Evolutionary conservation across 2,888 invertebrate species (phyloP).

Genomic region (Fragum fragum): DNA sequence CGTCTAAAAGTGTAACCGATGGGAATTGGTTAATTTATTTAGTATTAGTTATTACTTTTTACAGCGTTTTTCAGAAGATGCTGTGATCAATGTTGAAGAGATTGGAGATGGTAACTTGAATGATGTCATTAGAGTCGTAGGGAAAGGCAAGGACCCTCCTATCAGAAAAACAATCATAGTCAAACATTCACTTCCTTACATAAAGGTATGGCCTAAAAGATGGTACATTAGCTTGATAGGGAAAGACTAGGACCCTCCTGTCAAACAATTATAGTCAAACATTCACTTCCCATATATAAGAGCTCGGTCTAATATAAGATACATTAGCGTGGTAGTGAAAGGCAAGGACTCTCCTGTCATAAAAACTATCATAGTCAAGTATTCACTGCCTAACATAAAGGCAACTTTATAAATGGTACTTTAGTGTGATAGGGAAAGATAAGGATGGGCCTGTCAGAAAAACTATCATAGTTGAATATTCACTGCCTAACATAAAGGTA

Average conservation of each 20-base stretch:
- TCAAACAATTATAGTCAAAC: too few species aligned
- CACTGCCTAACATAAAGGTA: constrained; percentile 78
- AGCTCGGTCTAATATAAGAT: too few species aligned
- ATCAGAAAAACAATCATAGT: constrained; percentile 61
- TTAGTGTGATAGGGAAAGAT: constrained; percentile 48
- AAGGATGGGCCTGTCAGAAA: constrained; percentile 22
- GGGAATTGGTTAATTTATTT: too few species aligned
- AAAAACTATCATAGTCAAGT: constrained; percentile 70
- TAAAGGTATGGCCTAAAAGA: constrained; percentile 75
- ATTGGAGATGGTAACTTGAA: constrained; percentile 77
- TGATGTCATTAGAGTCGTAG: constrained; percentile 65
- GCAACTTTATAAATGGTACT: too few species aligned
- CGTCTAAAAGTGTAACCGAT: too few species aligned
- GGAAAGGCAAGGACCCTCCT: constrained; percentile 24
- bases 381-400: constrained; percentile 76
- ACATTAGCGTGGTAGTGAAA: constrained; percentile 46
- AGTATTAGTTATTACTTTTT: too few species aligned
- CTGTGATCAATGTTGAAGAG: constrained; percentile 61
- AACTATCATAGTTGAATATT: constrained; percentile 72
- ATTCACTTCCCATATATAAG: too few species aligned
- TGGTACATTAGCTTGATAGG: too few species aligned
- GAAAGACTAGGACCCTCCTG: too few species aligned
- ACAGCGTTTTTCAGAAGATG: constrained; percentile 46
- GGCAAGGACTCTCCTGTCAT: constrained; percentile 22
- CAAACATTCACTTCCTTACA: constrained; percentile 77